These are phyloP conservation scores for Acinonyx jubatus DNA, from an alignment of 2,113 vertebrate species.

Conservation along the genomic window DNA sequence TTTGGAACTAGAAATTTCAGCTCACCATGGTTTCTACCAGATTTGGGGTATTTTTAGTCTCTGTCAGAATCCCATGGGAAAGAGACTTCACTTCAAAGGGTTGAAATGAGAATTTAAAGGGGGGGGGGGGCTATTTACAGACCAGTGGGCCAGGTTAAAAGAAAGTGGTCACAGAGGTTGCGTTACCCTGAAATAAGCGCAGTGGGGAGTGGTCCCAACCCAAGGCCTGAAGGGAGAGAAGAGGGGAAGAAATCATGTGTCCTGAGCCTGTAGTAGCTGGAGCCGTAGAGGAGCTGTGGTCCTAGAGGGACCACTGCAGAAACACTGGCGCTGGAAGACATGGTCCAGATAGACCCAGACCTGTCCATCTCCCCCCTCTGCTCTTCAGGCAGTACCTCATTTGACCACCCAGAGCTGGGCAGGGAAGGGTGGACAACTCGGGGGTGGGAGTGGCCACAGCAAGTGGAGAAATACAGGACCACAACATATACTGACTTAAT, in stretches of 20 bases:
- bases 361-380: background rate
- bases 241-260: background rate
- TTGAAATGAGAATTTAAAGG: background rate
- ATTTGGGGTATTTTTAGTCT: background rate
- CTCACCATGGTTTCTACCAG: background rate
- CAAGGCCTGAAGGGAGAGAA: too few relatives aligned
- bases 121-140: background rate
- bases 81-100: background rate
- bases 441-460: too few relatives aligned
- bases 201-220: background rate
- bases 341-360: background rate
- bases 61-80: background rate
- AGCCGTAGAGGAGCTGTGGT: rapidly evolving
- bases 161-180: background rate
- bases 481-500: background rate
- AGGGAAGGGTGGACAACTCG: rapidly evolving
- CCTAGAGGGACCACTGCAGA: background rate
- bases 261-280: background rate
- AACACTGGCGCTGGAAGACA: rapidly evolving
- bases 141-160: background rate
- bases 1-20: background rate
- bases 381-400: background rate
- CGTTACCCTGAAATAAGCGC: background rate
- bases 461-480: background rate
- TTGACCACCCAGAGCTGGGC: background rate